Base-by-base conservation (phyloP, 2,888 invertebrate species). In the Caenorhabditis drosophilae region DNA sequence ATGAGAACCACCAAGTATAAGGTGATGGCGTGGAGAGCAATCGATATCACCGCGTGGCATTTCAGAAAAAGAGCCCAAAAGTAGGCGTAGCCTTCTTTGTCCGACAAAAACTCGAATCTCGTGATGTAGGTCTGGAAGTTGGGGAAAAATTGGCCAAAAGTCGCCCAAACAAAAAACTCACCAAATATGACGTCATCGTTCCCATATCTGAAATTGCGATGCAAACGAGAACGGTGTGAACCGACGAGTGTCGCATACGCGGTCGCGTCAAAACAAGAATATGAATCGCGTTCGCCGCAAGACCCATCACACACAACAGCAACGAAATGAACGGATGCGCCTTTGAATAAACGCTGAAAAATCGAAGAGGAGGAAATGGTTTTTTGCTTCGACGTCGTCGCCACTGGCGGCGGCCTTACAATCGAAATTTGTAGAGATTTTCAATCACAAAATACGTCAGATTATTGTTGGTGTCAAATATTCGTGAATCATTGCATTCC, bases 1-100 rank as follows among this genome's bases (percentile, higher is more conserved):
- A 80, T 74, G 23, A 75, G 48, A 1, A 80, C 80, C 20, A 77
- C 76, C 25, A 80, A 56, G 59, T 79, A 80, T 18, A 80, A 64
- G 15, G 75, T 74, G 35, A 73, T 73, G 9, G 77, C 78, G 50
- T 80, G 80, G 31, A 78, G 70, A 22, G 70, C 73, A 42, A 80
- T 77, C 42, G 70, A 69, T 31, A 73, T 36, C 47, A 73, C 68
- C 1, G 69, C 76, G 57, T 80, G 80, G 16, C 73, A 49, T 55
- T 72, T 71, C n/a, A 78, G 62, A 45, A 77, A 77, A 1, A 71
- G 42, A 0, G 72, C 70, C 78, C 78, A 78, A 12, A 62, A 57
- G 50, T 73, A 77, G 2, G 67, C 47, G 54, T 78, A 78, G 15
- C 78, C 76, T 18, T 54, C 49, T 25, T 49, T 53, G 34, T 70